These are phyloP conservation scores for Mycalesis mineus DNA, from an alignment of 2,888 invertebrate genomes.

Conservation along the genomic window DNA sequence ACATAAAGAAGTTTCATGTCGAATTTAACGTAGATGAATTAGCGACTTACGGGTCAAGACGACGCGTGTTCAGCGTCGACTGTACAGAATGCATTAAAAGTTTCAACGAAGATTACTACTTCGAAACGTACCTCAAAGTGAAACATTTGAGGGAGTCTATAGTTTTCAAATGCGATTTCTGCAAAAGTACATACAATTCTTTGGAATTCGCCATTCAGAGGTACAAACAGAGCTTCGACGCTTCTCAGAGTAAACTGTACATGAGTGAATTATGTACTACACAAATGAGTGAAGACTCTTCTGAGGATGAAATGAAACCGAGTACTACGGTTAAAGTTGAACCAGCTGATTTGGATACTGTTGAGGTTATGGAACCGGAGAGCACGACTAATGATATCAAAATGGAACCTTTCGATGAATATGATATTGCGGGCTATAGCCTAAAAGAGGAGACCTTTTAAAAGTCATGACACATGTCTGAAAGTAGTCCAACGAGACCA, in stretches of 20 bases:
- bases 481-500: no score
- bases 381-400: no score
- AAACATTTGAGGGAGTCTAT: conserved; percentile 45
- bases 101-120: conserved; percentile 47
- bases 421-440: no score
- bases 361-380: not conserved
- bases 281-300: conserved; percentile 55
- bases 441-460: no score
- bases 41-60: conserved; percentile 44
- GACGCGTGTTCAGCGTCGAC: conserved; percentile 42
- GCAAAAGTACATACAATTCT: conserved; percentile 42
- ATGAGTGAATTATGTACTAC: conserved; percentile 61
- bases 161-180: conserved; percentile 52
- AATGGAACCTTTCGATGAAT: no score
- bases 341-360: conserved; percentile 20
- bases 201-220: conserved; percentile 54
- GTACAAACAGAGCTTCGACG: conserved; percentile 41
- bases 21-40: conserved; percentile 57
- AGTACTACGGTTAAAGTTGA: conserved; percentile 52
- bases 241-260: conserved; percentile 47
- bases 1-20: conserved; percentile 60
- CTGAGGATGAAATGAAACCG: conserved; percentile 44
- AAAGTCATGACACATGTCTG: no score
- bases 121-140: conserved; percentile 40
- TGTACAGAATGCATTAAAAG: conserved; percentile 56